These are phyloP conservation scores for Clytia hemisphaerica DNA, from an alignment of 30 jellyfish, hydroid and myxozoan genomes.

Conservation along the genomic window DNA sequence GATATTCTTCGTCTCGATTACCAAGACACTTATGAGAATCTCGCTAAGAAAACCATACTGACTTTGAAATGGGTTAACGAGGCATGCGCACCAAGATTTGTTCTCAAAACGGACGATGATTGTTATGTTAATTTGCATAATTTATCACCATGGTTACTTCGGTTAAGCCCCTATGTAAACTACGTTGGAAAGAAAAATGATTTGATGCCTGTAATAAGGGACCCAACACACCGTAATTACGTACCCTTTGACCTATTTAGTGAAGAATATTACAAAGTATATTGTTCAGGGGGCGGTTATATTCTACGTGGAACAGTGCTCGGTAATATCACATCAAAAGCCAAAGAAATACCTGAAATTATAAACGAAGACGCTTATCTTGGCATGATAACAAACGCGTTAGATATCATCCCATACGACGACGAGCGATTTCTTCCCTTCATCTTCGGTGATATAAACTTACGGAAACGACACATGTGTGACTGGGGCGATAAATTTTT, in stretches of 20 bases:
- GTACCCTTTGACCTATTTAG: slow-evolving; percentile 71
- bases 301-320: slow-evolving; percentile 51
- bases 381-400: slow-evolving; percentile 84
- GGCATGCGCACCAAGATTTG: slow-evolving; percentile 70
- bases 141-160: slow-evolving; percentile 61
- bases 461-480: slow-evolving; percentile 56
- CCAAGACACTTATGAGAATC: slow-evolving; percentile 63
- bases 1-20: slow-evolving; percentile 74
- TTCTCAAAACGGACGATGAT: slow-evolving; percentile 90
- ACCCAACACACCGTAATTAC: slow-evolving; percentile 85
- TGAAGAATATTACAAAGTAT: slow-evolving; percentile 57
- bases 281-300: slow-evolving; percentile 97
- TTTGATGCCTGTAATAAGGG: slow-evolving; percentile 86
- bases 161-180: slow-evolving; percentile 33
- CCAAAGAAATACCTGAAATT: slow-evolving; percentile 63
- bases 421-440: slow-evolving; percentile 91
- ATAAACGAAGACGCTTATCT: slow-evolving; percentile 94
- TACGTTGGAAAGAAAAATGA: slow-evolving; percentile 75
- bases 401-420: slow-evolving; percentile 50
- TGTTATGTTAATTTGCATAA: slow-evolving; percentile 65
- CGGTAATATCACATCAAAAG: slow-evolving; percentile 47
- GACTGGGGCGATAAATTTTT: slow-evolving; percentile 76
- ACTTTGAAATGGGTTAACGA: slow-evolving; percentile 90
- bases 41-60: slow-evolving; percentile 78
- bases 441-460: slow-evolving; percentile 59